Conservation (phyloP, 2,113 vertebrate species). For the Nyctereutes procyonoides region DNA sequence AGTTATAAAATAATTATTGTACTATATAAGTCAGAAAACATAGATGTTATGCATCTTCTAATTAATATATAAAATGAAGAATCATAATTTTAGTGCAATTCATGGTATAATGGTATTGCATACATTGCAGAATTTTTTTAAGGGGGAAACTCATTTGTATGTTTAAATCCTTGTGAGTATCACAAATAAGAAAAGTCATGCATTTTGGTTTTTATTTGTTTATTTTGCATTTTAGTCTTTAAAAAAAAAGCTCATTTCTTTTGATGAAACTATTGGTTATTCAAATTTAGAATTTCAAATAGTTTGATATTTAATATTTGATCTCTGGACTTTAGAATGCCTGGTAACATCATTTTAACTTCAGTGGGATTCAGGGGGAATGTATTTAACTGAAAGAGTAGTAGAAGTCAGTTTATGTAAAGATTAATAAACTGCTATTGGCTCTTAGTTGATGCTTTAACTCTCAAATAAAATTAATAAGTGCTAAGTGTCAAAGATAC, state of each 20-base stretch:
- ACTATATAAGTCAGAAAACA: not conserved
- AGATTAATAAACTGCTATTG: not conserved
- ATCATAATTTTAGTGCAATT: constrained; percentile 4
- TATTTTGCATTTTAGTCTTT: not conserved
- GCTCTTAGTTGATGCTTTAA: not conserved
- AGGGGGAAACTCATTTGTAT: not conserved
- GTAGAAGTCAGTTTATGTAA: not conserved
- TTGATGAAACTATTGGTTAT: constrained; percentile 7
- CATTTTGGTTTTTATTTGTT: not conserved
- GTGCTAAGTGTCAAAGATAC: not conserved
- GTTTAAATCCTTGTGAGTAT: not conserved
- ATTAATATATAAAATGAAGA: not conserved
- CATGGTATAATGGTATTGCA: not conserved
- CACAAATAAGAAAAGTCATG: constrained; percentile 39
- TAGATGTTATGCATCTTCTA: not conserved
- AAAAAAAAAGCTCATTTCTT: not conserved
- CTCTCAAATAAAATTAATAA: constrained; percentile 14
- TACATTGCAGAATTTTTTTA: not conserved
- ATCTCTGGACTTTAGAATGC: constrained; percentile 22
- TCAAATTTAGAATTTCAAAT: not conserved
- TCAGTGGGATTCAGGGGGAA: not conserved
- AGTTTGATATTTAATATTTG: not conserved
- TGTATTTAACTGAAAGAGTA: not conserved
- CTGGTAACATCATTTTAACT: not conserved
- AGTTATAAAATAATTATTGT: not conserved